These are phyloP conservation scores for Scrobipalpa costella DNA, from an alignment of 2,888 invertebrate genomes.

Conservation along the genomic window DNA sequence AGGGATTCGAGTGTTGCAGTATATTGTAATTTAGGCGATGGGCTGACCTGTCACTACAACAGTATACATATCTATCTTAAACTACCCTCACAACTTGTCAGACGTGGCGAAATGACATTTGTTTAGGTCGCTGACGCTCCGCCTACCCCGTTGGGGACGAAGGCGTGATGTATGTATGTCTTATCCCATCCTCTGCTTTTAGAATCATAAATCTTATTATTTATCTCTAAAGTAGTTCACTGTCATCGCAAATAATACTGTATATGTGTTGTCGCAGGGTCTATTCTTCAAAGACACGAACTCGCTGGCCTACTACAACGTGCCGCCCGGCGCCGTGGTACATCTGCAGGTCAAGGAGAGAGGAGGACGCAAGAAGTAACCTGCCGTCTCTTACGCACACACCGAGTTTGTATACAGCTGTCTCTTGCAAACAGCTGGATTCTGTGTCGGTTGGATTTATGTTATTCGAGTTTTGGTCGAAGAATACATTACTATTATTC, in stretches of 20 bases:
- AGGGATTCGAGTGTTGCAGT: too few relatives aligned
- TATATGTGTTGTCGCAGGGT: constrained; percentile 82
- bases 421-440: not conserved
- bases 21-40: too few relatives aligned
- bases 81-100: too few relatives aligned
- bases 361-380: constrained; percentile 97
- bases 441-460: not conserved
- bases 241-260: not conserved
- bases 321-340: constrained; percentile 90
- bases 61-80: too few relatives aligned
- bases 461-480: not conserved
- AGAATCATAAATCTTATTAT: too few relatives aligned
- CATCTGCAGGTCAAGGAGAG: constrained; percentile 97
- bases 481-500: not conserved
- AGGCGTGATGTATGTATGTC: too few relatives aligned
- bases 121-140: too few relatives aligned
- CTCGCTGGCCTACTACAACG: constrained; percentile 97
- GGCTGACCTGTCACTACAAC: too few relatives aligned
- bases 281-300: constrained; percentile 99
- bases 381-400: constrained; percentile 9
- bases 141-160: too few relatives aligned
- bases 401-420: not conserved
- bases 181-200: too few relatives aligned
- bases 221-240: not conserved
- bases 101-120: too few relatives aligned